A percentile compares a stretch with the other conserved stretches of the same genome.
Evolutionary conservation across 2,113 vertebrate species (phyloP).

Genomic region (Excalfactoria chinensis): DNA sequence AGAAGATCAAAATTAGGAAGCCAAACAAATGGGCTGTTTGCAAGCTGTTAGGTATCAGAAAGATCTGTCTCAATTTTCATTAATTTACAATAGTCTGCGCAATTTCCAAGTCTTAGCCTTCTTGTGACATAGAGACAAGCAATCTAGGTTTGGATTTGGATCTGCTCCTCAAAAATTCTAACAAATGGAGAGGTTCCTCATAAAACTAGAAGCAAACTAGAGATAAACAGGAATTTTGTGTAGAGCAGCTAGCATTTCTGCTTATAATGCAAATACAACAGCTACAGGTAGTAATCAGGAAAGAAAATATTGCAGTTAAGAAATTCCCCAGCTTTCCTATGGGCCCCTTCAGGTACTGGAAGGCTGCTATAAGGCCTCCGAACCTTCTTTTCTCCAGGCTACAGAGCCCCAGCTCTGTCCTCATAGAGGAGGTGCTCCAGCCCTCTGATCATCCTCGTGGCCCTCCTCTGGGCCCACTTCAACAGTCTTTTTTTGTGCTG

Average conservation of each 20-base stretch:
- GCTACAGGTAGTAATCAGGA: not conserved
- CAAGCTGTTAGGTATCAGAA: not conserved
- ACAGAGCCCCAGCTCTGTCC: no score
- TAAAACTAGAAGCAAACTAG: not conserved
- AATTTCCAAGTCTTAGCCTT: not conserved
- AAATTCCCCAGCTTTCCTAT: not conserved
- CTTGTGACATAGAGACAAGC: not conserved
- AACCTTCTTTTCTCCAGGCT: no score
- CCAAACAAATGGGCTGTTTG: not conserved
- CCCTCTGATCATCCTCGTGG: no score
- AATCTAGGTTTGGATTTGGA: not conserved
- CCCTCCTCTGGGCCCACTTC: no score
- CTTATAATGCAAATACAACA: not conserved
- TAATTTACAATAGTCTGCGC: not conserved
- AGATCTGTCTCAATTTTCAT: not conserved
- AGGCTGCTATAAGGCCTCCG: no score
- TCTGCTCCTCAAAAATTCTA: not conserved
- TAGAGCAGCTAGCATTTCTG: not conserved
- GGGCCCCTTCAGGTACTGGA: no score
- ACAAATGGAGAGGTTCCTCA: not conserved
- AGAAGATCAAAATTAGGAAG: not conserved
- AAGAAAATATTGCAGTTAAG: not conserved
- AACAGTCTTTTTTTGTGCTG: no score
- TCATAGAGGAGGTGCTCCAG: no score
- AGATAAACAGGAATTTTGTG: not conserved